Evolutionary conservation across 2,113 vertebrate genomes (phyloP).

Genomic region (Camelus bactrianus): DNA sequence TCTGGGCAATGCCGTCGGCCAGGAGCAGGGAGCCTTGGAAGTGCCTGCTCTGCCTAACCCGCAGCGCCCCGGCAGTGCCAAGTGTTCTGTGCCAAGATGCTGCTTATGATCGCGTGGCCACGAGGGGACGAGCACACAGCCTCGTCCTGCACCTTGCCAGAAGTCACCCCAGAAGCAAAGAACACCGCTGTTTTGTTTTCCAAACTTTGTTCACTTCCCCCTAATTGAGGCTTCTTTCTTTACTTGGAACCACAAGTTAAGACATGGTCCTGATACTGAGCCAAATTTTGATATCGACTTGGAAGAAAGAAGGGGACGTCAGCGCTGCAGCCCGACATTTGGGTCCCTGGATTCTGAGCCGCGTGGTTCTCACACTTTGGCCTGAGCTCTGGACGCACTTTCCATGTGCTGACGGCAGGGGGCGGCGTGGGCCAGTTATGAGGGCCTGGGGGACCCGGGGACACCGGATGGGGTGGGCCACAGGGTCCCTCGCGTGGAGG

Average conservation of each 20-base stretch:
- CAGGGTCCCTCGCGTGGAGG: not conserved
- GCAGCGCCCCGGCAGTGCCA: not conserved
- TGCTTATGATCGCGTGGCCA: fast-evolving
- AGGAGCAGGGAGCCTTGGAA: not conserved
- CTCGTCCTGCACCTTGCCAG: no score
- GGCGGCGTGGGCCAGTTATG: not conserved
- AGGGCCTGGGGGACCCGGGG: not conserved
- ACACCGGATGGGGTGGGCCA: fast-evolving
- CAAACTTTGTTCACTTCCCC: not conserved
- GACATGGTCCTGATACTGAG: not conserved
- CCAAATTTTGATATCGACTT: not conserved
- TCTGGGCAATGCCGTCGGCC: fast-evolving
- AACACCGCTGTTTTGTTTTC: fast-evolving
- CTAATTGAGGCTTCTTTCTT: not conserved
- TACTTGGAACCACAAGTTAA: not conserved
- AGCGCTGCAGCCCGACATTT: not conserved
- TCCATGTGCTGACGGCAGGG: not conserved
- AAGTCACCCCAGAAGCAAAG: not conserved
- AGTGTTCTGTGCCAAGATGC: fast-evolving
- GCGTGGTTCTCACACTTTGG: fast-evolving
- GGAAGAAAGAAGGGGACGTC: fast-evolving
- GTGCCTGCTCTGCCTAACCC: fast-evolving
- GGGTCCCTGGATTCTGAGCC: fast-evolving
- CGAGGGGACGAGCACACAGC: not conserved
- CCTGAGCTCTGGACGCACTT: not conserved